phyloP scores from a whole-genome alignment of 2,113 vertebrate species.

The Rhabdornis inornatus region DNA sequence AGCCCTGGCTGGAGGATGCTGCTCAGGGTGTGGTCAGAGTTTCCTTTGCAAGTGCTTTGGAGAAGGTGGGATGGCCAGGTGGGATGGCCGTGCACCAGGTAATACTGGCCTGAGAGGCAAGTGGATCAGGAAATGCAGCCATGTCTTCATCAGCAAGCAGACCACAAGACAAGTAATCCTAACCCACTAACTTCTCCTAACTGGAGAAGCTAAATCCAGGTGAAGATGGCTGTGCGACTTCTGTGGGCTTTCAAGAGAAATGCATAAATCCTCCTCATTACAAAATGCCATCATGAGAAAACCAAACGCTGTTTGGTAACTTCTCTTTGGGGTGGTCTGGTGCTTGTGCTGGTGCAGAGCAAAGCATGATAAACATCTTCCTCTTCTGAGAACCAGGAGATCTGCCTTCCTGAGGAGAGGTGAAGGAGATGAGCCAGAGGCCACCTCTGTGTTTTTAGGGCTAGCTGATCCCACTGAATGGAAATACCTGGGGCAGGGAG shows the following conservation, averaged over 20 bases:
- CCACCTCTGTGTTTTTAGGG: background rate
- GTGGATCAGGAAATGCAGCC: background rate
- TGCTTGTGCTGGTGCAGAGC: background rate
- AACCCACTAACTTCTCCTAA: background rate
- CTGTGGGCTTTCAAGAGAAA: background rate
- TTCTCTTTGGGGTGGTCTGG: background rate
- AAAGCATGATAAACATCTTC: background rate
- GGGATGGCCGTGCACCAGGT: background rate
- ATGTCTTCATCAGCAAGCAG: background rate
- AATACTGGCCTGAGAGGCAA: background rate
- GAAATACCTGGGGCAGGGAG: background rate
- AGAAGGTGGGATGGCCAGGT: background rate
- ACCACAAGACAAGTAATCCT: background rate
- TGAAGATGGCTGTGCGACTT: background rate
- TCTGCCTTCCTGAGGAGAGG: background rate
- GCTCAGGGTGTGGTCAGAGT: rapidly evolving
- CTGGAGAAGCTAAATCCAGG: background rate
- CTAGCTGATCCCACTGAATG: background rate
- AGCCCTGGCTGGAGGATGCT: background rate
- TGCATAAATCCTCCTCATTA: background rate
- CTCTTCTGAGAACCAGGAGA: background rate
- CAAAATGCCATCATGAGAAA: rapidly evolving
- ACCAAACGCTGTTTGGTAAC: rapidly evolving
- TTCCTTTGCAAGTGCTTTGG: background rate
- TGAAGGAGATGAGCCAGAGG: background rate